phyloP scores from a whole-genome alignment of 2,113 vertebrate genomes.

The Carlito syrichta region DNA sequence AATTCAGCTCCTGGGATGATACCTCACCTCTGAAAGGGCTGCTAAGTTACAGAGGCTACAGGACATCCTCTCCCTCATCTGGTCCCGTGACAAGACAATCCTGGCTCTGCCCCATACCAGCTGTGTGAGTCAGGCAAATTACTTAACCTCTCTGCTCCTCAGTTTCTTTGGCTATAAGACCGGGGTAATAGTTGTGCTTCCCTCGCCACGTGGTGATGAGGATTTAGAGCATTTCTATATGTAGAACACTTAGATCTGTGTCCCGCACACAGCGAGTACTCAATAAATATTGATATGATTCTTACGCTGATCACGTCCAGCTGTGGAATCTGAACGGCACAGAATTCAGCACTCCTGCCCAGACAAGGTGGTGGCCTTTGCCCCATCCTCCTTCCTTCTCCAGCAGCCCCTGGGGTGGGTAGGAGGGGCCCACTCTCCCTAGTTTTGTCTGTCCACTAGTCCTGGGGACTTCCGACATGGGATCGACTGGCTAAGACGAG shows the following conservation, averaged over 20 bases:
- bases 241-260: rapidly evolving
- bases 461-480: neutral
- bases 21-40: neutral
- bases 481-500: neutral
- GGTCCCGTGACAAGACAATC: neutral
- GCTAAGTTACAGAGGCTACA: neutral
- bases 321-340: too few relatives aligned
- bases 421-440: too few relatives aligned
- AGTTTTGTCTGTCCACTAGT: neutral
- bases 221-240: rapidly evolving
- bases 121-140: neutral
- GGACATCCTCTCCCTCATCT: neutral
- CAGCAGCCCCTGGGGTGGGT: neutral
- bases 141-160: neutral
- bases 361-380: neutral
- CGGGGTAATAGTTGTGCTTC: rapidly evolving
- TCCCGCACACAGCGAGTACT: rapidly evolving
- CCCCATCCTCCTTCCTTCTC: neutral
- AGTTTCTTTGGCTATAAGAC: rapidly evolving
- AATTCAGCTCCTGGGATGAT: neutral
- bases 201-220: rapidly evolving
- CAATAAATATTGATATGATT: rapidly evolving
- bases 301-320: rapidly evolving
- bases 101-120: neutral
- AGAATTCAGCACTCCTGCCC: neutral